Base-by-base conservation (phyloP, 2,888 invertebrate genomes). In the Trachelus tabidus region DNA sequence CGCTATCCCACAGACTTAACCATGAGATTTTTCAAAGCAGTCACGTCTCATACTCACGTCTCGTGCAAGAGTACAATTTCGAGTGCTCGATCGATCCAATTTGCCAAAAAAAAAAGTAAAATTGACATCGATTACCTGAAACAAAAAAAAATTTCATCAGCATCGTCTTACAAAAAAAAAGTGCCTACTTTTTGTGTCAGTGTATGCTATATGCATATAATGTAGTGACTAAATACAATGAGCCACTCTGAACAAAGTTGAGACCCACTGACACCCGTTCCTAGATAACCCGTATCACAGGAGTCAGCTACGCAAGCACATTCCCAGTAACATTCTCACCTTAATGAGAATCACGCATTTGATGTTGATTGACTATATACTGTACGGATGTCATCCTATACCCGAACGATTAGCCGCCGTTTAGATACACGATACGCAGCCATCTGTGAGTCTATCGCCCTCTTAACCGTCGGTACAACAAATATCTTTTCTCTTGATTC, bases 201-300 rank as follows among this genome's bases (percentile, higher is more conserved):
- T 40, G 73, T 31, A 69, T 31, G 15, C n/a, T 31, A 73, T 4
- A 40, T 37, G 75, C 12, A 75, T 68, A 69, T 77, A 4, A 74
- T 56, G 35, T n/a, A 23, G 9, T 12, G 69, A 75, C 79, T 56
- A 73, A 75, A 76, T 75, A 75, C 76, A 76, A 35, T 34, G 68
- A 76, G 69, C 71, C 34, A 23, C 56, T 56, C 6, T 23, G 23
- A 69, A 30, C 12, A 69, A 75, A 80, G 83, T 84, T 83, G 83
- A 81, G 83, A 83, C 79, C 83, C 83, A 83, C 84, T 84, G 83
- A 80, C 79, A 75, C 80, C 73, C 79, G 73, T 11, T 76, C 71
- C 77, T 73, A 83, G 84, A 84, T 84, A 84, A 81, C 79, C 79
- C 79, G 79, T 84, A 84, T 82, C 83, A 76, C 77, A 30, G 56